Conservation (phyloP, 2,888 invertebrate species). For the Drosophila diplacantha region DNA sequence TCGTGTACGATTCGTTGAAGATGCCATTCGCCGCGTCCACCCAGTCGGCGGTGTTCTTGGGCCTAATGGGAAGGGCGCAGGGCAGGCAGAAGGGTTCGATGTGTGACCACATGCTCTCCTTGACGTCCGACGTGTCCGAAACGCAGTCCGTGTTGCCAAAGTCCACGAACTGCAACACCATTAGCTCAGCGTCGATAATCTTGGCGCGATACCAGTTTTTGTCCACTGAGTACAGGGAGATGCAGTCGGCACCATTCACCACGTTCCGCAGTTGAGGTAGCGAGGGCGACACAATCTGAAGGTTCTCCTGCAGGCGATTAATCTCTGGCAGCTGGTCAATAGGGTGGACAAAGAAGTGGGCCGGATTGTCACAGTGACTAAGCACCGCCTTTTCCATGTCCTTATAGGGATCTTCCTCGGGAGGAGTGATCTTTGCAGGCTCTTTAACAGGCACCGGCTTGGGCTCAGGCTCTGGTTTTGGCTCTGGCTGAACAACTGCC, state of each 20-base stretch:
- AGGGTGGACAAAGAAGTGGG: conserved; percentile 86
- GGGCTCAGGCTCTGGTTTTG: neutral
- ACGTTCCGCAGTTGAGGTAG: conserved; percentile 80
- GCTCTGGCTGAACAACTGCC: neutral
- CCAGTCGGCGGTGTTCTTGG: conserved; percentile 82
- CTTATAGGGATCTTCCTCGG: conserved; percentile 67
- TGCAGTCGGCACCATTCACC: conserved; percentile 80
- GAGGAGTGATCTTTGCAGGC: conserved; percentile 5
- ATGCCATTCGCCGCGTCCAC: conserved; percentile 82
- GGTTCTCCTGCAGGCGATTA: conserved; percentile 81
- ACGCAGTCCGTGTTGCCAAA: conserved; percentile 88
- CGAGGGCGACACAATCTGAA: conserved; percentile 81
- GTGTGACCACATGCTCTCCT: conserved; percentile 77
- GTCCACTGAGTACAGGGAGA: conserved; percentile 90
- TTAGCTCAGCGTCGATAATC: conserved; percentile 88
- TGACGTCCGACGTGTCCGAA: conserved; percentile 82
- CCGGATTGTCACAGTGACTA: conserved; percentile 86
- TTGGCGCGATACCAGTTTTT: conserved; percentile 94
- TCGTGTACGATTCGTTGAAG: conserved; percentile 79
- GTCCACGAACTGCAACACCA: conserved; percentile 87
- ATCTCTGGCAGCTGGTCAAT: conserved; percentile 80
- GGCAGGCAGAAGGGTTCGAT: conserved; percentile 81
- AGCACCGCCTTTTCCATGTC: conserved; percentile 80
- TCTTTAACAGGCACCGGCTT: conserved; percentile 1
- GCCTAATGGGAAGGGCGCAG: conserved; percentile 84